A percentile compares a stretch with the other conserved stretches of the same genome.
These are phyloP conservation scores for Lepidurus apus DNA, from an alignment of 1,140 invertebrate species.

Conservation along the genomic window DNA sequence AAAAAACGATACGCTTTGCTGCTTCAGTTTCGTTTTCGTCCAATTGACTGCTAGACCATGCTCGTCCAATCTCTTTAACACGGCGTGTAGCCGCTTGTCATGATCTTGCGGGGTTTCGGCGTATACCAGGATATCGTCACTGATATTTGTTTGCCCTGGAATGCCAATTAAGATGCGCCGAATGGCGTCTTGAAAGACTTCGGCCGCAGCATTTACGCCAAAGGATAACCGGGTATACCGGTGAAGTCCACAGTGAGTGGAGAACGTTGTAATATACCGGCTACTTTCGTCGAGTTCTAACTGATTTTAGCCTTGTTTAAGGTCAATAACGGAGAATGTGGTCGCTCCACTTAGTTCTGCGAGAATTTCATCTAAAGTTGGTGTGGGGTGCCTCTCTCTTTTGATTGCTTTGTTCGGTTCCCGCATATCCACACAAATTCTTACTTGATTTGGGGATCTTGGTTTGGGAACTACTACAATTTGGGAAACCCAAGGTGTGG, in stretches of 20 bases:
- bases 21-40: slow-evolving; percentile 37
- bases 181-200: slow-evolving; percentile 35
- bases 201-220: slow-evolving; percentile 37
- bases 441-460: slow-evolving; percentile 36
- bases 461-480: slow-evolving; percentile 41
- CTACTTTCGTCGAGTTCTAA: neutral
- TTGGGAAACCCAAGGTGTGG: slow-evolving; percentile 41
- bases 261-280: neutral
- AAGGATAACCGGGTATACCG: slow-evolving; percentile 37
- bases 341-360: slow-evolving; percentile 36
- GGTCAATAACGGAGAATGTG: neutral
- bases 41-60: slow-evolving; percentile 38
- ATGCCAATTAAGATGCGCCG: slow-evolving; percentile 24
- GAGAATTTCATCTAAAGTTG: slow-evolving; percentile 29
- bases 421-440: neutral
- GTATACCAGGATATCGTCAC: slow-evolving; percentile 39
- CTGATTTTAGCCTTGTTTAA: neutral
- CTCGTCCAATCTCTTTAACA: slow-evolving; percentile 32
- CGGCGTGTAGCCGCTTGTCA: slow-evolving; percentile 33
- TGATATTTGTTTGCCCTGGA: slow-evolving; percentile 30
- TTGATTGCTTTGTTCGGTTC: neutral
- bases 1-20: slow-evolving; percentile 36
- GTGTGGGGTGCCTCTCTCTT: neutral
- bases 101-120: slow-evolving; percentile 37
- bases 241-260: neutral